Percentiles rank a stretch among this genome's conserved stretches.
These are phyloP conservation scores for Erythrocebus patas DNA, from an alignment of 2,113 vertebrate genomes.

Conservation along the genomic window DNA sequence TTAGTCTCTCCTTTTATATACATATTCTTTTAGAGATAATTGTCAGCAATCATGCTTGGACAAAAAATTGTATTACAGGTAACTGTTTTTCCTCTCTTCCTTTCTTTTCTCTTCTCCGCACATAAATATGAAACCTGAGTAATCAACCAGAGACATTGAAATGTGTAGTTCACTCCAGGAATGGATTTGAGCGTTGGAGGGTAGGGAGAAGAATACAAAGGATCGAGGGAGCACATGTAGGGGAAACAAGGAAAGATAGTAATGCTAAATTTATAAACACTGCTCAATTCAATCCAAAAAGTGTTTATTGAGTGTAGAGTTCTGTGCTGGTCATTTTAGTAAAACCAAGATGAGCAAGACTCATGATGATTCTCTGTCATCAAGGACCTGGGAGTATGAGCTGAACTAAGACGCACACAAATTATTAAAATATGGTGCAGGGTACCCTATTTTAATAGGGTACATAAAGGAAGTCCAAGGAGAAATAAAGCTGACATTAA, in stretches of 20 bases:
- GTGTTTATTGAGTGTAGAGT: not conserved
- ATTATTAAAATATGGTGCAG: slow-evolving; percentile 1
- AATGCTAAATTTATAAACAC: not conserved
- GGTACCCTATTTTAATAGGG: not conserved
- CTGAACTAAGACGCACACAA: not conserved
- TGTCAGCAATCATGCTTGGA: slow-evolving; percentile 23
- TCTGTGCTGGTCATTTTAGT: not conserved
- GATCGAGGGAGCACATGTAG: not conserved
- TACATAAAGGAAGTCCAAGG: not conserved
- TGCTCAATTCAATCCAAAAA: not conserved
- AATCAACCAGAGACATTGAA: not conserved
- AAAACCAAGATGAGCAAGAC: not conserved
- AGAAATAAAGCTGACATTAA: not conserved
- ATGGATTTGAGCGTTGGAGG: not conserved
- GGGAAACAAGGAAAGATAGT: not conserved
- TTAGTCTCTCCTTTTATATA: not conserved
- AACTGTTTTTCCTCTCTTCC: not conserved
- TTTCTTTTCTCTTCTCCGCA: not conserved
- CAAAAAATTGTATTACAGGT: not conserved
- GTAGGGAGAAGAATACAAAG: not conserved
- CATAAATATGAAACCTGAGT: not conserved
- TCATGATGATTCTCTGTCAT: not conserved
- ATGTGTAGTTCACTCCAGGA: not conserved
- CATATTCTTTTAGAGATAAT: not conserved
- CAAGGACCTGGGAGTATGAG: not conserved